Conservation (phyloP, 2,113 vertebrate species). For the Stegostoma tigrinum region DNA sequence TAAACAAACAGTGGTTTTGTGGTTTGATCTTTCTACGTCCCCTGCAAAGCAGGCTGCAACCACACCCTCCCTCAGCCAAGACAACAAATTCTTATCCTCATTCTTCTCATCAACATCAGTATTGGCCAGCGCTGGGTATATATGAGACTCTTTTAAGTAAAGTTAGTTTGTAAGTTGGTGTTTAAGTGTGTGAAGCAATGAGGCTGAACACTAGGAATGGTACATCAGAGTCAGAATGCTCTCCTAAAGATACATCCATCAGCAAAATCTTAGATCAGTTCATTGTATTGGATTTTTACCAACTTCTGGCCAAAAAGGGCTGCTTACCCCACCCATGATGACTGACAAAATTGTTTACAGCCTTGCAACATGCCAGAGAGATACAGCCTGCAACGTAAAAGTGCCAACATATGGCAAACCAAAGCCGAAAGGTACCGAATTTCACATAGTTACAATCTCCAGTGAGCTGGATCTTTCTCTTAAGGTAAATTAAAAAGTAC, state of each 20-base stretch:
- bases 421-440: background rate
- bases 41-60: background rate
- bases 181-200: background rate
- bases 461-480: background rate
- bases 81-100: background rate
- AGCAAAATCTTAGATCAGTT: background rate
- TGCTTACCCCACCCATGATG: background rate
- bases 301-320: background rate
- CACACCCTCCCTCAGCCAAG: background rate
- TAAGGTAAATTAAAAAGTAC: background rate
- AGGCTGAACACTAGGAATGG: background rate
- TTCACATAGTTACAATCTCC: background rate
- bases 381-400: background rate
- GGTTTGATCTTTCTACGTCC: background rate
- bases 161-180: background rate
- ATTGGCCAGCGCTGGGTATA: background rate
- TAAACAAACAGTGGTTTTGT: slow-evolving; percentile 12
- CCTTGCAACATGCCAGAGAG: background rate
- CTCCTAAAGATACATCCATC: background rate
- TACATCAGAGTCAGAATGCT: background rate
- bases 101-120: background rate
- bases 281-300: background rate
- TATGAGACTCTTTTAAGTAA: background rate
- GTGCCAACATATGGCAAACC: background rate
- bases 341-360: background rate